Evolutionary conservation across 1,140 invertebrate species (phyloP), one percentile per base, ranked within the genome.

Genomic region (Argopecten irradians): DNA sequence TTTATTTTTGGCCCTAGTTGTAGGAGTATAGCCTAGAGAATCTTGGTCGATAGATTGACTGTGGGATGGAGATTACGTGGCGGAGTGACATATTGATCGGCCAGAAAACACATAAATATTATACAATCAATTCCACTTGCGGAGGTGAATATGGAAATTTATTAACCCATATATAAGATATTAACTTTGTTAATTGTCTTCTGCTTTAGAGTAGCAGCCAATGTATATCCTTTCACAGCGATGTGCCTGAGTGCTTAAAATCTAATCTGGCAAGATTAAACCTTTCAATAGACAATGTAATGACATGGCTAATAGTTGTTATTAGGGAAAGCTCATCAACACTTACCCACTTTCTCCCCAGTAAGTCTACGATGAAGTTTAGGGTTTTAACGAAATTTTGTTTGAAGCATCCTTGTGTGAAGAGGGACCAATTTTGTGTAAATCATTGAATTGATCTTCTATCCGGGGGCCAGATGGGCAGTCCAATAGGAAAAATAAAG

Each of bases 81-180:
- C 55, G 1, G n/a, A 28, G n/a, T 71, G 55, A 71, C 55, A 71
- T 71, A 71, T 71, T n/a, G 55, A 71, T 71, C n/a, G n/a, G 1
- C 8, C 5, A 71, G 55, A 71, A n/a, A 71, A 71, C 55, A 71
- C 55, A 71, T 71, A 71, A 71, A 71, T 71, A 71, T 71, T 71
- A 71, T 71, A 71, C 55, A 71, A 71, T 71, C 55, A 71, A 71
- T 71, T 71, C 55, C 22, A 71, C 55, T 71, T 28, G 22, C 55
- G 1, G 22, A 71, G 55, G 55, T 71, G 55, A 28, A 71, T 71
- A 71, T 28, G 13, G 55, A 71, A 71, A 71, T 71, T n/a, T 71
- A 71, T 71, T 71, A 71, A 28, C 55, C 55, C 55, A 16, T 71
- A 71, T 71, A 71, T 71, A 71, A 71, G n/a, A 71, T 71, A 71